Evolutionary conservation across 2,797 vertebrate species (phyloP).

Genomic region (Gastrophryne carolinensis): DNA sequence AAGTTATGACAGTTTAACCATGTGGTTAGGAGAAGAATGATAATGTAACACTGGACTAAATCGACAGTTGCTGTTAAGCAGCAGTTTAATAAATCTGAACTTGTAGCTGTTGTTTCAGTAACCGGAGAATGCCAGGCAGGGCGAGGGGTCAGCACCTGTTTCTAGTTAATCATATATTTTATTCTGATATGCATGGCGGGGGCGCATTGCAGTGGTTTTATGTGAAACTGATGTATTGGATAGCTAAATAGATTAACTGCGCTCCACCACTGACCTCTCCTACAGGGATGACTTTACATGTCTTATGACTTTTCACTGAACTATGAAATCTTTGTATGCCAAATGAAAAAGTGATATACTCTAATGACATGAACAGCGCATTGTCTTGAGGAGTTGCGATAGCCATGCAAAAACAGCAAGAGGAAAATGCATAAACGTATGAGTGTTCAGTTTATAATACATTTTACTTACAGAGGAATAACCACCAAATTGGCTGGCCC

Average conservation of each 20-base stretch:
- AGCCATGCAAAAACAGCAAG: no score
- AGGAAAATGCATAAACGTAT: no score
- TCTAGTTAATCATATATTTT: slow-evolving; percentile 6
- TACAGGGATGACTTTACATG: background rate
- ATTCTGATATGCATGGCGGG: slow-evolving; percentile 4
- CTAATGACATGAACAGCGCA: background rate
- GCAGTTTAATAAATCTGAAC: background rate
- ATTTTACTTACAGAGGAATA: no score
- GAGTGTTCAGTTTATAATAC: no score
- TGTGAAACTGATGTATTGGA: background rate
- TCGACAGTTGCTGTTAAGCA: slow-evolving; percentile 6
- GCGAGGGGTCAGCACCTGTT: background rate
- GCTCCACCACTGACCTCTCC: background rate
- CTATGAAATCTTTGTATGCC: background rate
- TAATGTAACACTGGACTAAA: slow-evolving; percentile 10
- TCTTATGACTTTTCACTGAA: slow-evolving; percentile 13
- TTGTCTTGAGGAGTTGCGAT: no score
- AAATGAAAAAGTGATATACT: no score
- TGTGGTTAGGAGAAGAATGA: background rate
- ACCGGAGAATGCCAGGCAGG: background rate
- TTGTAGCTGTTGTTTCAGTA: background rate
- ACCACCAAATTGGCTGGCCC: no score
- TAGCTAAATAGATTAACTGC: slow-evolving; percentile 27
- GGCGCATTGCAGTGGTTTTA: slow-evolving; percentile 3
- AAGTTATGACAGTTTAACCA: background rate